phyloP scores from a whole-genome alignment of 2,797 vertebrate genomes.

The Stomatorhinus walkeri region DNA sequence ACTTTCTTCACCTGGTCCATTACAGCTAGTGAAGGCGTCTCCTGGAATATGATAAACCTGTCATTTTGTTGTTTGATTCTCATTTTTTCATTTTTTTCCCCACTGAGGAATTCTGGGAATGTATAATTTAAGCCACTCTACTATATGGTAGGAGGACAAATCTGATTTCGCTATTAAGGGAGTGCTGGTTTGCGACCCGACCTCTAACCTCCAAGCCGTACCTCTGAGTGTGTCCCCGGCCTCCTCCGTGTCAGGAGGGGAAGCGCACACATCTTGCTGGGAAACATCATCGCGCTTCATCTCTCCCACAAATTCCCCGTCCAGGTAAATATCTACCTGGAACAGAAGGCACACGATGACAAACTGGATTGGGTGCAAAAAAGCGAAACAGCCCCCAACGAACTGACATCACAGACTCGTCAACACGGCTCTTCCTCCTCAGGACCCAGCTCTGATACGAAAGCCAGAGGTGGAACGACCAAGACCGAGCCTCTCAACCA shows the following conservation, averaged over 20 bases:
- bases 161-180: neutral
- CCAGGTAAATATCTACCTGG: slow-evolving; percentile 64
- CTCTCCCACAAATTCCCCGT: slow-evolving; percentile 60
- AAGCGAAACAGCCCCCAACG: neutral
- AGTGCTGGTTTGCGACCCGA: neutral
- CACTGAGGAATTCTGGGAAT: neutral
- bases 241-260: slow-evolving; percentile 37
- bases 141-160: neutral
- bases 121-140: neutral
- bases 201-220: slow-evolving; percentile 27
- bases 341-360: slow-evolving; percentile 18
- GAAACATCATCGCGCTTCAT: slow-evolving; percentile 51
- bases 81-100: neutral
- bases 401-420: neutral
- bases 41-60: neutral
- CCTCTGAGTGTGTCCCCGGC: slow-evolving; percentile 50
- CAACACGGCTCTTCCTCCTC: neutral
- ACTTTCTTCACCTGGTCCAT: neutral
- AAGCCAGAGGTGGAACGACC: neutral
- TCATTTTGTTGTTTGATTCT: neutral
- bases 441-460: neutral
- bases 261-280: slow-evolving; percentile 41
- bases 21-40: neutral
- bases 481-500: neutral
- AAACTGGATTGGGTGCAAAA: neutral